Evolutionary conservation across 2,113 vertebrate species (phyloP), one percentile per base, ranked within the genome.

Genomic region (Paraplagusia blochii): DNA sequence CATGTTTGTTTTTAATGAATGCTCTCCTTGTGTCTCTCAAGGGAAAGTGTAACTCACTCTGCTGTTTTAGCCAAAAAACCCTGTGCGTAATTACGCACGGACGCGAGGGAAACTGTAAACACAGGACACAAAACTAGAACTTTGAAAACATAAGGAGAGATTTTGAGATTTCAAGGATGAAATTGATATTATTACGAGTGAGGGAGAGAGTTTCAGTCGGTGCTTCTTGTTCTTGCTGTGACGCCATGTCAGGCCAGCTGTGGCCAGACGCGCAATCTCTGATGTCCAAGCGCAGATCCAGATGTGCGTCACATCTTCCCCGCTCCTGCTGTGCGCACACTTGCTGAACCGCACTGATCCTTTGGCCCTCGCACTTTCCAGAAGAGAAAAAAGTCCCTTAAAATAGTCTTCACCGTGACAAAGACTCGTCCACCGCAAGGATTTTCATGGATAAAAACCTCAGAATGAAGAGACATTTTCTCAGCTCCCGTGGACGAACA

Each of bases 271-370:
- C 71, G 40, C 68, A 58, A 53, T 34, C 69, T 53, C 49, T 45
- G 58, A 53, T 58, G 78, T 81, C 82, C 80, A 80, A 29, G 69
- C 13, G 76, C 74, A 72, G 72, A 76, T 86, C 85, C 87, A 88
- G 87, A 88, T 88, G 87, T 88, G 87, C 83, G 87, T 88, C 87
- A 87, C 77, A 80, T 80, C 75, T 85, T 79, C 80, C 72, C 35
- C 11, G 54, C 73, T 77, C 48, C 64, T 53, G 40, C 69, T 14
- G 60, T 65, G 73, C 74, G 54, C 77, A 68, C 76, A 76, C 66
- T 81, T 76, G 69, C 61, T 69, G 46, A 9, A 74, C 66, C 72
- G 52, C 66, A 71, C 61, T 74, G 77, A n/a, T 8, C 10, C 10
- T 36, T 63, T 69, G 53, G n/a, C 38, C 48, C 46, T 64, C 43